Conservation (phyloP, 2,797 vertebrate species). For the Tamandua tetradactyla region DNA sequence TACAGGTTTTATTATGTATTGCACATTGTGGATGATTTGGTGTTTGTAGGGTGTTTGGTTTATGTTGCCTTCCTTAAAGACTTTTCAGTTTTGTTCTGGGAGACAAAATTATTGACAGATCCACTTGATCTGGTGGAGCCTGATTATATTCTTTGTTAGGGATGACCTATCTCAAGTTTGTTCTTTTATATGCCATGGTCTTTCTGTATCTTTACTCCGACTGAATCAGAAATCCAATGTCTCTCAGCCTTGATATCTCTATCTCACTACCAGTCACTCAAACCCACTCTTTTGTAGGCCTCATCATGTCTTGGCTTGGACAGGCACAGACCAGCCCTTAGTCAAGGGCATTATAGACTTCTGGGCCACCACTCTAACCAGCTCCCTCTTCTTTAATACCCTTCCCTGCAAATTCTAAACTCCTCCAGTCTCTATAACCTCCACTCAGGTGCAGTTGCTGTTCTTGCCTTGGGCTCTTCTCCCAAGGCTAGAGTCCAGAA, state of each 20-base stretch:
- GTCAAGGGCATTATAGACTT: neutral
- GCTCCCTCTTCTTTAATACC: neutral
- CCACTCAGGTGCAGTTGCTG: neutral
- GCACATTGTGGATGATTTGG: neutral
- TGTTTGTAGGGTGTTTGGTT: neutral
- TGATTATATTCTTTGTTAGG: neutral
- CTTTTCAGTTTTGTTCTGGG: neutral
- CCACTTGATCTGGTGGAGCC: neutral
- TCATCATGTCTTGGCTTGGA: neutral
- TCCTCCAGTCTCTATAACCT: rapidly evolving
- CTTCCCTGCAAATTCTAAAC: neutral
- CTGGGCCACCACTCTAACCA: neutral
- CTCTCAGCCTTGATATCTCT: neutral
- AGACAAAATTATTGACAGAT: neutral
- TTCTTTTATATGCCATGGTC: neutral
- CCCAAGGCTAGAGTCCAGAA: neutral
- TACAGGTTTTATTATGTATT: neutral
- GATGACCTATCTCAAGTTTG: neutral
- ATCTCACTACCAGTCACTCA: rapidly evolving
- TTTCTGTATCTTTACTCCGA: neutral
- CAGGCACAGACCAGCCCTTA: neutral
- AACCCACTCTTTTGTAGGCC: rapidly evolving
- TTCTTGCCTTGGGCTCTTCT: neutral
- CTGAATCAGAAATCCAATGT: no score
- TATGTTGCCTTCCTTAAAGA: neutral